Percentiles rank a stretch among this genome's conserved stretches.
Conservation (phyloP, 2,888 invertebrate genomes). For the Augiades crinisus region DNA sequence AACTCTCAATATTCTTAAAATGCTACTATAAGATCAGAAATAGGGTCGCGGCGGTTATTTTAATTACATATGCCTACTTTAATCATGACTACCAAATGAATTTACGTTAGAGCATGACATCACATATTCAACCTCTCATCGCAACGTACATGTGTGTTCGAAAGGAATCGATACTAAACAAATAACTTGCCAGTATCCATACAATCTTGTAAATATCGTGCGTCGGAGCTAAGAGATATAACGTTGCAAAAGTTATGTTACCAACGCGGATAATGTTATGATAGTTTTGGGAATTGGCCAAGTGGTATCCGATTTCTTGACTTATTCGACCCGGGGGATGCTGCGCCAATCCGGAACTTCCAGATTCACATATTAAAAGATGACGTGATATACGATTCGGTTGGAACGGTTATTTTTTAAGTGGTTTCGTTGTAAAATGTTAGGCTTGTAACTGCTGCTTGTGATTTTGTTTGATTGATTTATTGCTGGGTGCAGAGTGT, state of each 20-base stretch:
- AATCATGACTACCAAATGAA: no score
- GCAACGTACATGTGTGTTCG: not conserved
- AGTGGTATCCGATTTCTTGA: slow-evolving; percentile 51
- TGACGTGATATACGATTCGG: slow-evolving; percentile 20
- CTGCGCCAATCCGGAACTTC: slow-evolving; percentile 35
- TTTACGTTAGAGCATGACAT: no score
- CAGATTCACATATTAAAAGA: slow-evolving; percentile 31
- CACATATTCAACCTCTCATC: no score
- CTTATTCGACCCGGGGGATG: slow-evolving; percentile 72
- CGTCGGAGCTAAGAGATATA: slow-evolving; percentile 13
- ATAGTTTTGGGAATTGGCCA: slow-evolving; percentile 76
- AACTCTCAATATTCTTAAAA: no score
- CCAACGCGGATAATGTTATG: slow-evolving; percentile 52
- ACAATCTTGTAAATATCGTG: slow-evolving; percentile 16
- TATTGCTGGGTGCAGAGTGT: not conserved
- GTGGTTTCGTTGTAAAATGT: not conserved
- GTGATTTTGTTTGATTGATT: not conserved
- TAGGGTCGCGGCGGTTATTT: no score
- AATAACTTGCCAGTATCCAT: slow-evolving; percentile 6
- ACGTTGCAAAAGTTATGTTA: slow-evolving; percentile 31
- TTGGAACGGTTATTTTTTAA: slow-evolving; percentile 17
- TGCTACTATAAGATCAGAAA: no score
- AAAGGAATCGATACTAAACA: slow-evolving; percentile 16
- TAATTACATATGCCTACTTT: no score
- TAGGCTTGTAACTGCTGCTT: not conserved